Percentiles rank a stretch among this genome's conserved stretches.
Evolutionary conservation across 1,140 invertebrate genomes (phyloP).

Genomic region (Ptiloglossa arizonensis): DNA sequence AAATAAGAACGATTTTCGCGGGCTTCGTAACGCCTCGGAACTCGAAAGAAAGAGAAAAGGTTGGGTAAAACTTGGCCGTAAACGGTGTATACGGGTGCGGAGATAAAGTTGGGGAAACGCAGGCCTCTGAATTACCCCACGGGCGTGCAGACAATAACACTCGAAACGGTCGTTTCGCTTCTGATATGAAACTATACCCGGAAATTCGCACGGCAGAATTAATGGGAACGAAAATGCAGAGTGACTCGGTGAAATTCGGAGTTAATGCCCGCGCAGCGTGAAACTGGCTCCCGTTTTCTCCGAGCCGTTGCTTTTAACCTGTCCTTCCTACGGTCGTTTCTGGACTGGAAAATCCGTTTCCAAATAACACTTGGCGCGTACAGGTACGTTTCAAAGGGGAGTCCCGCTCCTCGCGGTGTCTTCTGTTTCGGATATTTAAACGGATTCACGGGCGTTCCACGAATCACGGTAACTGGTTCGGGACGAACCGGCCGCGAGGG

Average conservation of each 20-base stretch:
- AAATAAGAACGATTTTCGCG: conserved; percentile 2
- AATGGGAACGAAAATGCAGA: conserved; percentile 27
- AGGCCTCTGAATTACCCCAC: conserved; percentile 30
- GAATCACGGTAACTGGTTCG: too few species aligned
- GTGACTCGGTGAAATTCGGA: conserved; percentile 23
- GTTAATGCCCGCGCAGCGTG: conserved; percentile 10
- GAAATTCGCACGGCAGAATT: conserved; percentile 40
- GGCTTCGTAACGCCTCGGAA: neutral
- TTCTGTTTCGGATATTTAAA: neutral
- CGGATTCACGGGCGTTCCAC: too few species aligned
- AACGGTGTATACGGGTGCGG: neutral
- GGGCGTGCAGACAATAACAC: conserved; percentile 44
- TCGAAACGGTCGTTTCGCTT: conserved; percentile 28
- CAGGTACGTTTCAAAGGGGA: neutral
- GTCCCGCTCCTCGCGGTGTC: too few species aligned
- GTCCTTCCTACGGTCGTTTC: conserved; percentile 10
- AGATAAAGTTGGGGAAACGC: neutral
- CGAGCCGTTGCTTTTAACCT: neutral
- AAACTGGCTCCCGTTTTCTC: conserved; percentile 14
- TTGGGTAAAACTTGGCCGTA: neutral
- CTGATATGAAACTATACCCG: conserved; percentile 55
- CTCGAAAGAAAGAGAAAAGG: neutral
- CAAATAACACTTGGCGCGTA: neutral
- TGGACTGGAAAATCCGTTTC: conserved; percentile 25
- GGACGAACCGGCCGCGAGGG: too few species aligned